Evolutionary conservation across 92 coral and sea anemone genomes (phyloP), one percentile per base, ranked within the genome.

Genomic region (Porites rus): DNA sequence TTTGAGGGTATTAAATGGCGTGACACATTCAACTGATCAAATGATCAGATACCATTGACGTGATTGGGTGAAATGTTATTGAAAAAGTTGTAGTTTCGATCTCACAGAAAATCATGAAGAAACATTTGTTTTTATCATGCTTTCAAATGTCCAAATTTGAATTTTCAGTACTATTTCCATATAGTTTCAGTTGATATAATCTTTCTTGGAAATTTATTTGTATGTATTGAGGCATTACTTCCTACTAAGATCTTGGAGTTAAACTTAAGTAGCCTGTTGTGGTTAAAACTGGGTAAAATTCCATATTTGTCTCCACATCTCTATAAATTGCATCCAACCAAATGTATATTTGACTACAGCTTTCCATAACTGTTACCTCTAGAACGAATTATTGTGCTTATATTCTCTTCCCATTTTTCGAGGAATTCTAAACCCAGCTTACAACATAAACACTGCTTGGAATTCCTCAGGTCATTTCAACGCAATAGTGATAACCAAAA

Each of bases 331-430:
- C 6, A 38, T 38, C 46, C 46, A 38, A 38, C 46, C 46, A 38
- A 38, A 38, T 38, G 46, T 38, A 38, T 38, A 38, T 38, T 38
- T 4, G 63, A 4, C 9, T 16, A 59, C 10, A 16, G 63, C 63
- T 59, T 59, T 59, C 14, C 17, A 11, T 11, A 16, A 59, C 17
- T 8, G 63, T 4, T 59, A 0, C 46, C 4, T 38, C 46, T 38
- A 38, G 46, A 38, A 38, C 46, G 46, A 38, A 3, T 0, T 38
- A 4, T 38, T 38, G 46, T 60, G 14, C 51, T 56, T 16, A 24
- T 14, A 10, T 31, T 58, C 28, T 58, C 80, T 76, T 76, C 80
- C 80, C 21, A 76, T 76, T 38, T 76, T 76, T 76, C 80, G 80
- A 76, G 58, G 80, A 76, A 75, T 58, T 58, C 52, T 8, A 0